phyloP scores from a whole-genome alignment of 2,888 invertebrate species.

The Amiota minor region DNA sequence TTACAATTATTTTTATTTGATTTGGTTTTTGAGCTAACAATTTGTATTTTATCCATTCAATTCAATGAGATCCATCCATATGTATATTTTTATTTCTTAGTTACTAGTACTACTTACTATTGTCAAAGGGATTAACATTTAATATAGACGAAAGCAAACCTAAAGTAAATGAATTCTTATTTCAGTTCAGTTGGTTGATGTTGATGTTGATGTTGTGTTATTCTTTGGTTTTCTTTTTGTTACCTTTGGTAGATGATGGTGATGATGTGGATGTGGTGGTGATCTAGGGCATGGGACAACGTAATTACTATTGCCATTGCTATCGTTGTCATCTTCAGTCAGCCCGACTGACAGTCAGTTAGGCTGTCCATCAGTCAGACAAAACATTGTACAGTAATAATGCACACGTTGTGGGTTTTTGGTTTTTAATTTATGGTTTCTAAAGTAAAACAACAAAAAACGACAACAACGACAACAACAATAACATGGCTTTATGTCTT shows the following conservation, averaged over 20 bases:
- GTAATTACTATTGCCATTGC: neutral
- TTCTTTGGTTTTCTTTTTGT: neutral
- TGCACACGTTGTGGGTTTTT: neutral
- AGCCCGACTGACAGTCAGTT: neutral
- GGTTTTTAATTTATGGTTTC: conserved; percentile 23
- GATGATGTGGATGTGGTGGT: too few species aligned
- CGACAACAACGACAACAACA: neutral
- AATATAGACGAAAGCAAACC: too few species aligned
- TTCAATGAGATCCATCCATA: too few species aligned
- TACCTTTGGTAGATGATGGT: neutral
- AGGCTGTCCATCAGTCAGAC: neutral
- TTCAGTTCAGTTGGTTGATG: too few species aligned
- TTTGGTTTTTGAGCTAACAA: too few species aligned
- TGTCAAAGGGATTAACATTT: too few species aligned
- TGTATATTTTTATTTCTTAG: too few species aligned
- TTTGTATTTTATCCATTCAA: too few species aligned
- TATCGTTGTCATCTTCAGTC: neutral
- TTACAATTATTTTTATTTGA: too few species aligned
- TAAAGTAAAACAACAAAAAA: neutral
- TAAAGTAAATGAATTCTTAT: too few species aligned
- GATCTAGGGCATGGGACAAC: neutral
- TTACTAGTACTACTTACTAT: too few species aligned
- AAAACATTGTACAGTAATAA: neutral
- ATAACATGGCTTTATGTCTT: neutral
- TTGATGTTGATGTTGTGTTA: too few species aligned